Evolutionary conservation across 2,888 invertebrate species (phyloP).

Genomic region (Anthrax anthrax): DNA sequence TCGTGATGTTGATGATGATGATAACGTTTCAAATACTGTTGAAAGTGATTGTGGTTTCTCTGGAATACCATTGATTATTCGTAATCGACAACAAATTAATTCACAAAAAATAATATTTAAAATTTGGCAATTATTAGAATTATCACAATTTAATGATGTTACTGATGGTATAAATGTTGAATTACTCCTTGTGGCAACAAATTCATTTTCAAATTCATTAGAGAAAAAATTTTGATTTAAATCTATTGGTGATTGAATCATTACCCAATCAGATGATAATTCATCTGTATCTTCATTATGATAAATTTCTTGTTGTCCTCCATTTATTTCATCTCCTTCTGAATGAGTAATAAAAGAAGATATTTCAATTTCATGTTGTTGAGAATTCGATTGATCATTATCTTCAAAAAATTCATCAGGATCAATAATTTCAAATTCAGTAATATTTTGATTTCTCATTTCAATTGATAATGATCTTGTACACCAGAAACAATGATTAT

Average conservation of each 20-base stretch:
- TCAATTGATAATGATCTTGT: neutral
- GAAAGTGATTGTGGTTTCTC: neutral
- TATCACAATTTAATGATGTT: neutral
- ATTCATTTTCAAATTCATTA: conserved; percentile 28
- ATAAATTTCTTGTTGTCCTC: too few relatives aligned
- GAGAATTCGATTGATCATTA: too few relatives aligned
- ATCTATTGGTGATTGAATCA: conserved; percentile 22
- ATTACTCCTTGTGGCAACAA: conserved; percentile 12
- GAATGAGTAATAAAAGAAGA: too few relatives aligned
- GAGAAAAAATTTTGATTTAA: conserved; percentile 24
- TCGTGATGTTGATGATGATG: neutral
- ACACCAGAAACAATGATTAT: neutral
- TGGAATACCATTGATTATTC: conserved; percentile 2
- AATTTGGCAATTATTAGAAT: neutral
- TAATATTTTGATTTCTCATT: neutral
- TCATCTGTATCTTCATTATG: too few relatives aligned
- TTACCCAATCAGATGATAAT: conserved; percentile 26
- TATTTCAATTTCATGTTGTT: too few relatives aligned
- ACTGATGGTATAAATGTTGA: neutral
- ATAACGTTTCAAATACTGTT: neutral
- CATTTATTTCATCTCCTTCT: too few relatives aligned
- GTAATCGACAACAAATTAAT: neutral
- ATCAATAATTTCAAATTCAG: conserved; percentile 22
- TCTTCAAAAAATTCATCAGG: conserved; percentile 33
- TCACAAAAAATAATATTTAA: neutral